Percentiles rank a stretch among this genome's conserved stretches.
Evolutionary conservation across 2,797 vertebrate species (phyloP).

Genomic region (Sebastes minor): DNA sequence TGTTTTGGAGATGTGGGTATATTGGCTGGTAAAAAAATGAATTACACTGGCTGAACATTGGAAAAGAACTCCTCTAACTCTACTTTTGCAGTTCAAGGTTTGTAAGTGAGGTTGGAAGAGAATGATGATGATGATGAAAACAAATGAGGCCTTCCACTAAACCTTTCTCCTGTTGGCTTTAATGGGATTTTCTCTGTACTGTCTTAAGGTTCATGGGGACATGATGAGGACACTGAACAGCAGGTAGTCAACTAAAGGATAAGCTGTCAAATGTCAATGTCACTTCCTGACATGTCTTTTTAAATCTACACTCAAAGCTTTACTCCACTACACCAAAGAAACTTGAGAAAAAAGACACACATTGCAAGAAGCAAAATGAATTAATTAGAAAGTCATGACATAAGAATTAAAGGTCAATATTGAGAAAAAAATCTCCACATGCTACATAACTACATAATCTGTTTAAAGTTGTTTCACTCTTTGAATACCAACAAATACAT

Average conservation of each 20-base stretch:
- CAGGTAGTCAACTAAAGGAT: conserved; percentile 26
- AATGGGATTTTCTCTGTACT: conserved; percentile 52
- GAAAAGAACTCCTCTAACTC: neutral
- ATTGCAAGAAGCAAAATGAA: neutral
- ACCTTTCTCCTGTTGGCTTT: conserved; percentile 33
- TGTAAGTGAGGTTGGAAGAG: neutral
- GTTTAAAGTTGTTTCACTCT: neutral
- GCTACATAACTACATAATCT: neutral
- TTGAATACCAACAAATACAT: neutral
- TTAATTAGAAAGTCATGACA: neutral
- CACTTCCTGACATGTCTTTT: conserved; percentile 5
- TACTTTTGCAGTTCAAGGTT: neutral
- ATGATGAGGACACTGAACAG: conserved; percentile 36
- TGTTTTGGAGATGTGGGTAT: neutral
- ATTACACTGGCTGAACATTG: neutral
- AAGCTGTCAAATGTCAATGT: conserved; percentile 31
- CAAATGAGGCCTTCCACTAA: conserved; percentile 41
- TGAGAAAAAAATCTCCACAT: neutral
- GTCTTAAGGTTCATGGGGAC: conserved; percentile 28
- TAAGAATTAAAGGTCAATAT: neutral
- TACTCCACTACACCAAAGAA: neutral
- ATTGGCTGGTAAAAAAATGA: neutral
- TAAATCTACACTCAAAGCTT: neutral
- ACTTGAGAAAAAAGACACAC: neutral
- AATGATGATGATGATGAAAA: conserved; percentile 28